Evolutionary conservation across 2,888 invertebrate genomes (phyloP), one percentile per base, ranked within the genome.

Genomic region (Eupithecia centaureata): DNA sequence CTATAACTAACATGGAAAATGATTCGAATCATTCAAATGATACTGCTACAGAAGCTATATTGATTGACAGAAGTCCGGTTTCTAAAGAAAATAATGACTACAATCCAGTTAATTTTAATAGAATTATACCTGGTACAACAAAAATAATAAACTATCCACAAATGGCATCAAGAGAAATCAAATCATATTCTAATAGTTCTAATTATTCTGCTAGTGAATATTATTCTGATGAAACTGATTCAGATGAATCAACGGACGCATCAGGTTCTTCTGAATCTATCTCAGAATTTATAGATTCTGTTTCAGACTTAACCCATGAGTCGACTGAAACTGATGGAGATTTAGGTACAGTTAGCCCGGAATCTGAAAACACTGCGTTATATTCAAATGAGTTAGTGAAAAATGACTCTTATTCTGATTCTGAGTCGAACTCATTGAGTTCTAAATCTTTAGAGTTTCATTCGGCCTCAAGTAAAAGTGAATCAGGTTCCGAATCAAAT

Each of bases 211-310:
- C 52, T 27, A 27, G 27, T 27, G 15, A 7, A 27, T 27, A 13
- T 13, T 1, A 52, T 51, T 52, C 33, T 52, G n/a, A 35, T 62
- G 52, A 25, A 18, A 52, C 18, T 18, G n/a, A n/a, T 25, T 61
- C 33, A 25, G 4, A 5, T 35, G 25, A 27, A 5, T 27, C 32
- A 5, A 10, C 12, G 42, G 42, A 30, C n/a, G 5, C 38, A 7
- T 59, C 59, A 18, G 25, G 7, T 61, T 51, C 30, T 32, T 51
- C 27, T 58, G 59, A 52, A 15, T 25, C 25, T 32, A 32, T 22
- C 25, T 32, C 47, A n/a, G 42, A 30, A 52, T 32, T 22, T 18
- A 42, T 42, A 42, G 47, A 47, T 47, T 47, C 47, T 10, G 18
- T 47, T 42, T 42, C 18, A 22, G 22, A 47, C 4, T 22, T 22